These are phyloP conservation scores for Misgurnus anguillicaudatus DNA, from an alignment of 2,113 vertebrate species.

Conservation along the genomic window DNA sequence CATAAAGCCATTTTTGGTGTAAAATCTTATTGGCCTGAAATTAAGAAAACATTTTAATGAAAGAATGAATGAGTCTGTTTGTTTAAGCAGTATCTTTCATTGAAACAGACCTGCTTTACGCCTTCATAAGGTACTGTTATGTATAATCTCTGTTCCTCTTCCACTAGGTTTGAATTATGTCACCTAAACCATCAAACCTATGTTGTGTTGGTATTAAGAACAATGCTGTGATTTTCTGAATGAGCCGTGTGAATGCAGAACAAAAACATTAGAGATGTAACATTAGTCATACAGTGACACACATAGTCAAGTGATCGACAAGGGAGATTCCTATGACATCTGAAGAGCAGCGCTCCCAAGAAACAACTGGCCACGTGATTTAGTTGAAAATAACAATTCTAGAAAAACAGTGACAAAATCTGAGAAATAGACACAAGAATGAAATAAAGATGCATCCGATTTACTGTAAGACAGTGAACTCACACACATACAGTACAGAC, in stretches of 20 bases:
- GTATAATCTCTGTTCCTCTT: background rate
- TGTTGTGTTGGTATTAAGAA: background rate
- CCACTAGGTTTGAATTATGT: background rate
- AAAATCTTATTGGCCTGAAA: too few species aligned
- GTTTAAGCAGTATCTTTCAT: background rate
- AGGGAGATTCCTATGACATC: conserved; percentile 44
- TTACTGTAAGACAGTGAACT: conserved; percentile 20
- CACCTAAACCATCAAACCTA: background rate
- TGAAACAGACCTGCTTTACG: background rate
- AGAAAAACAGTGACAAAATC: conserved; percentile 22
- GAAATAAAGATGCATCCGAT: background rate
- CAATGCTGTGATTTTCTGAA: conserved; percentile 15
- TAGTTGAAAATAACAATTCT: conserved; percentile 26
- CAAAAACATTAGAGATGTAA: conserved; percentile 7
- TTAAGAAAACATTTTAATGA: too few species aligned
- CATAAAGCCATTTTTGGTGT: too few species aligned
- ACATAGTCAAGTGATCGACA: conserved; percentile 41
- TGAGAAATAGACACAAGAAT: background rate
- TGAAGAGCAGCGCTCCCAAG: conserved; percentile 14
- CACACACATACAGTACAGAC: background rate
- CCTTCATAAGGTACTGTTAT: background rate
- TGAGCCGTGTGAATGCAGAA: conserved; percentile 4
- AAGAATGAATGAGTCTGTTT: too few species aligned
- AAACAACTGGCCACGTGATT: conserved; percentile 40
- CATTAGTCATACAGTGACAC: conserved; percentile 47